These are phyloP conservation scores for Arenaria interpres DNA, from an alignment of 2,113 vertebrate genomes.

Conservation along the genomic window DNA sequence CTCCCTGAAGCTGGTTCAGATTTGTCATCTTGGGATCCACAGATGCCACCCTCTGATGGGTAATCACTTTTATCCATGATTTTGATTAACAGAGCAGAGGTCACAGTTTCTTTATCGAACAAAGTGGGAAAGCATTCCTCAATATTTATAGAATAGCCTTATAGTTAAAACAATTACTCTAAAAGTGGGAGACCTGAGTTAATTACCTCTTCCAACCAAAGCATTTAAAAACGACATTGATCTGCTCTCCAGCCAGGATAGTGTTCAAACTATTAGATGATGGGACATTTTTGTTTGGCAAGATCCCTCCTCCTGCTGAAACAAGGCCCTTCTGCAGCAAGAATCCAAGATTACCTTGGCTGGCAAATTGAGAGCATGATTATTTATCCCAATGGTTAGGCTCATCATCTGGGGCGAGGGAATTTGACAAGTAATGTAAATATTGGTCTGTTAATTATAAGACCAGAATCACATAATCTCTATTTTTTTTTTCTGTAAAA, in stretches of 20 bases:
- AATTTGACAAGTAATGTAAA: background rate
- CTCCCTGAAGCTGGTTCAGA: background rate
- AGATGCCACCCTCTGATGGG: background rate
- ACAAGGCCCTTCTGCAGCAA: background rate
- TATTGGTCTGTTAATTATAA: background rate
- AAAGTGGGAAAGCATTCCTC: background rate
- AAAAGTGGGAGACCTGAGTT: background rate
- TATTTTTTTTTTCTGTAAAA: background rate
- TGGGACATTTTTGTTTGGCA: background rate
- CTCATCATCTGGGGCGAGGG: background rate
- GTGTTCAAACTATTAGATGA: background rate
- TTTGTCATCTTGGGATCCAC: background rate
- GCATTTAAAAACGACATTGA: background rate
- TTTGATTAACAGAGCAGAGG: background rate
- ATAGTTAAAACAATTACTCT: background rate
- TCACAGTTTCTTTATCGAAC: background rate
- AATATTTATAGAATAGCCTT: background rate
- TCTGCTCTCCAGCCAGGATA: background rate
- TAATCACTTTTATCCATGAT: background rate
- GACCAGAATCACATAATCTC: rapidly evolving
- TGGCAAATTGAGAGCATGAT: background rate
- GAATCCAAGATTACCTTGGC: background rate
- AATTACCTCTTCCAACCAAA: background rate
- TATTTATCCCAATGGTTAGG: background rate
- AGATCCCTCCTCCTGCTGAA: background rate